Base-by-base conservation (phyloP, 92 coral and sea anemone genomes). In the Porites cylindrica region DNA sequence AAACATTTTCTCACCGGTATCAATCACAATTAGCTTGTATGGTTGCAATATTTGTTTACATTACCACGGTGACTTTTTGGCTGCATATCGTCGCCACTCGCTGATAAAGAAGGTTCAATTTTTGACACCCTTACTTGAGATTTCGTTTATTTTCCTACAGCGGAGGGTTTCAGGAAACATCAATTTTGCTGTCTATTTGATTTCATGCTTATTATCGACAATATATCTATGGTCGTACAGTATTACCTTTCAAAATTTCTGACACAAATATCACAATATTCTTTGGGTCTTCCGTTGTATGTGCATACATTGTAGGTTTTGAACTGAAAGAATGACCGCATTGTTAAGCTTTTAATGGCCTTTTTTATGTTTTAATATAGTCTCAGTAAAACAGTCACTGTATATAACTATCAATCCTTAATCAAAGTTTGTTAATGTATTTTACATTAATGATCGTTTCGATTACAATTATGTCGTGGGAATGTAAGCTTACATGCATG, bases 1-100 rank as follows among this genome's bases (percentile, higher is more conserved):
- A 83, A 83, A 72, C 80, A 73, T 21, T 58, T 60, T 51, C 71
- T 32, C 79, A 62, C 23, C 72, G 2, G 13, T n/a, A 64, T 23
- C 52, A 53, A 10, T 56, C 11, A 10, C 61, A 11, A 75, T 75
- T 26, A 18, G 16, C 38, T 10, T 47, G 62, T 43, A 73, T 83
- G 72, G 13, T 51, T 16, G 65, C 51, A 74, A 50, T 73, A 75
- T 83, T 83, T 83, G 87, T 83, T 83, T 83, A 83, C 87, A 73
- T 83, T 83, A 2, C 1, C 62, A 21, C 50, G 74, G 47, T 60
- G 72, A 6, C 51, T 43, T 66, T 71, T 74, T 20, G 80, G 52
- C 70, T 63, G 65, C 50, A 74, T 38, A 38, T 38, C 47, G 77
- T 61, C 80, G 52, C 53, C 50, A 73, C 72, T 69, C 68, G 77